Conservation (phyloP, 2,888 invertebrate species). For the Thysanoteuthis rhombus region DNA sequence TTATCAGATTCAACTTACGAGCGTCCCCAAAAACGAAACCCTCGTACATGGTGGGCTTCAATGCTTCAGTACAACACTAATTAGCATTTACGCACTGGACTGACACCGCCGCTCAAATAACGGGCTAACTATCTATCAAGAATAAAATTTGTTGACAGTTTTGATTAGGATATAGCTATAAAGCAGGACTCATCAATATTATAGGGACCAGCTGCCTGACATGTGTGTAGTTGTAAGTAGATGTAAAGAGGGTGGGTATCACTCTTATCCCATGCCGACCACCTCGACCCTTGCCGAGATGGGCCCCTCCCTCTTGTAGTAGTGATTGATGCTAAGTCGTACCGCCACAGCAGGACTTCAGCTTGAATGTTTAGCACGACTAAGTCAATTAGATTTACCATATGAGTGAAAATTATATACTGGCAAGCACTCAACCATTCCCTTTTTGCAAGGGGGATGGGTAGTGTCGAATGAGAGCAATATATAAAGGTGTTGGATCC, state of each 20-base stretch:
- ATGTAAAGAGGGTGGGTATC: too few relatives aligned
- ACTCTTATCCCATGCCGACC: neutral
- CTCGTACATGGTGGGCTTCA: neutral
- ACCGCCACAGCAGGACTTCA: neutral
- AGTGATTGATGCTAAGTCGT: neutral
- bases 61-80: neutral
- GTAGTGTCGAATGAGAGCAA: neutral
- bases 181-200: too few relatives aligned
- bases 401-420: neutral
- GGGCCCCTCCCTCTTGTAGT: neutral
- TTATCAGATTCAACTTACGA: neutral
- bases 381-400: slow-evolving; percentile 12
- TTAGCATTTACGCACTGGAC: neutral
- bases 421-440: neutral
- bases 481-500: neutral
- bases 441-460: neutral
- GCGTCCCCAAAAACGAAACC: neutral
- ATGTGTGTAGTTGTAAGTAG: too few relatives aligned
- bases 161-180: neutral
- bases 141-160: neutral
- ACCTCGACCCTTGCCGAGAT: neutral
- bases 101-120: neutral
- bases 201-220: too few relatives aligned
- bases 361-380: neutral
- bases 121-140: neutral